Evolutionary conservation across 1,140 invertebrate genomes (phyloP).

Genomic region (Sitobion miscanthi): DNA sequence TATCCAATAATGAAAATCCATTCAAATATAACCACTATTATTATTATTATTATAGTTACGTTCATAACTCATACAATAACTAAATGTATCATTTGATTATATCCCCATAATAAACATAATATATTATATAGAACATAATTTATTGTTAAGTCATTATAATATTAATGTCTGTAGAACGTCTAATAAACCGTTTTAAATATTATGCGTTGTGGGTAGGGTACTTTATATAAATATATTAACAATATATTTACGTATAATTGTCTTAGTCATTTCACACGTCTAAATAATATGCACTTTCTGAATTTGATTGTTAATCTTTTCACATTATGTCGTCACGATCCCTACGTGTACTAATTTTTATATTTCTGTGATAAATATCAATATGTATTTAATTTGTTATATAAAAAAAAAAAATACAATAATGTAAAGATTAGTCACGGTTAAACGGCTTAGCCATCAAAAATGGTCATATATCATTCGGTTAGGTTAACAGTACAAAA

Average conservation of each 20-base stretch:
- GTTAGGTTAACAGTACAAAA: neutral
- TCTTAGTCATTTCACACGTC: neutral
- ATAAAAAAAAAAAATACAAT: neutral
- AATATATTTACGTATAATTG: neutral
- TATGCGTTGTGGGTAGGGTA: neutral
- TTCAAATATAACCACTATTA: neutral
- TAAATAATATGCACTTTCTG: neutral
- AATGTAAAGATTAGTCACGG: neutral
- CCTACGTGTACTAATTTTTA: neutral
- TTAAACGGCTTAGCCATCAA: neutral
- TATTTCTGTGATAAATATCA: neutral
- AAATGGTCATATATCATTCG: constrained; percentile 9
- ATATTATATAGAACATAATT: neutral
- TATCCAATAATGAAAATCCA: too few relatives aligned
- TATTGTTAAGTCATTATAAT: neutral
- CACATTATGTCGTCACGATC: neutral
- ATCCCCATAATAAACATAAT: neutral
- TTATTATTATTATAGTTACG: neutral
- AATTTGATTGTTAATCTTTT: neutral
- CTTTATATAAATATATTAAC: neutral
- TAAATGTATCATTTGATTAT: neutral
- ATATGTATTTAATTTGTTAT: neutral
- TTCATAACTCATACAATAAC: neutral
- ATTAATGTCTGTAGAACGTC: neutral
- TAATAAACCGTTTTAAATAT: neutral